Percentiles rank a stretch among this genome's conserved stretches.
Conservation (phyloP, 1,140 invertebrate genomes). For the Octopus bimaculoides region DNA sequence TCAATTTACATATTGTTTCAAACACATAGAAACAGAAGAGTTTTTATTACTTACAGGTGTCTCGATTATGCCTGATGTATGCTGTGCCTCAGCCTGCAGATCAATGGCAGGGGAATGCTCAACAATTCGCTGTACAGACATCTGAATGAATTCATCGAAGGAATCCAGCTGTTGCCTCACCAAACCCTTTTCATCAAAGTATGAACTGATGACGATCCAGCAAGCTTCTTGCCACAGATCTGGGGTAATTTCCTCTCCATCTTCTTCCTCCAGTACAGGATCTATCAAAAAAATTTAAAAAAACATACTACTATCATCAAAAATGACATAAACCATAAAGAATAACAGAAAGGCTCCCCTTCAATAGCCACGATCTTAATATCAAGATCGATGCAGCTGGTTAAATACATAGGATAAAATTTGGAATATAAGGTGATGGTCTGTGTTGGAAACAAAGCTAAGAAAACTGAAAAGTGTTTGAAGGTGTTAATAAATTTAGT, state of each 20-base stretch:
- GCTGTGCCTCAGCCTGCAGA: slow-evolving; percentile 95
- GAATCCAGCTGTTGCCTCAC: slow-evolving; percentile 98
- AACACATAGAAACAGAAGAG: too few species aligned
- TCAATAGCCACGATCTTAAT: too few species aligned
- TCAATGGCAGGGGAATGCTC: slow-evolving; percentile 98
- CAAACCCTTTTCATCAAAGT: slow-evolving; percentile 97
- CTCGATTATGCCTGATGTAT: slow-evolving; percentile 88
- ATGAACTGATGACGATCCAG: slow-evolving; percentile 99
- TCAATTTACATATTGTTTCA: too few species aligned
- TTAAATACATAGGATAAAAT: too few species aligned
- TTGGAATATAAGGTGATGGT: too few species aligned
- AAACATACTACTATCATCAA: background rate
- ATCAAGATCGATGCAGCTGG: too few species aligned
- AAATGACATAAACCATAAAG: too few species aligned
- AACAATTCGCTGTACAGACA: slow-evolving; percentile 98
- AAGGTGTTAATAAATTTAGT: too few species aligned
- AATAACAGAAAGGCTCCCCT: too few species aligned
- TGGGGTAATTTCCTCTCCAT: slow-evolving; percentile 77
- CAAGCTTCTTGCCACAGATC: slow-evolving; percentile 99
- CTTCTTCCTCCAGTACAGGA: slow-evolving; percentile 40
- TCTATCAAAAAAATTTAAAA: slow-evolving; percentile 14
- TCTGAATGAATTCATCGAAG: slow-evolving; percentile 99
- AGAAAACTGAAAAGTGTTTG: too few species aligned
- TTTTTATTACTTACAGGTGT: slow-evolving; percentile 67
- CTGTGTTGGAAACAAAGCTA: too few species aligned